A percentile compares a stretch with the other conserved stretches of the same genome.
phyloP scores from a whole-genome alignment of 2,113 vertebrate species.

The Polypterus senegalus region DNA sequence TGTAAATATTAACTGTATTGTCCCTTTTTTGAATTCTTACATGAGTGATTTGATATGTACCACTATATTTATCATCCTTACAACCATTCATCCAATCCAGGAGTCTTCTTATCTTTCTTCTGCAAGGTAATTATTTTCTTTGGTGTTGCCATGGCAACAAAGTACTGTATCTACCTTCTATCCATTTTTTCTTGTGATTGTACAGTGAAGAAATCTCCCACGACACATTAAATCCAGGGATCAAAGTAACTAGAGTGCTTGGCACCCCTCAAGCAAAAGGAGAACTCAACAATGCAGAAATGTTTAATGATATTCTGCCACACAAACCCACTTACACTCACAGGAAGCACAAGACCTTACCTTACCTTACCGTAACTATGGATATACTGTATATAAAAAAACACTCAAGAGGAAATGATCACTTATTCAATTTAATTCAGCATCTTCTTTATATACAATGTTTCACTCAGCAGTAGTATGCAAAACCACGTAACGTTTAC shows the following conservation, averaged over 20 bases:
- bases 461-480: no score
- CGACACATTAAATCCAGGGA: constrained; percentile 13
- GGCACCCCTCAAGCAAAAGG: constrained; percentile 6
- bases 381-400: no score
- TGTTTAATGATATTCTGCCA: not conserved
- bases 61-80: constrained; percentile 25
- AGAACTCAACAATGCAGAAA: not conserved
- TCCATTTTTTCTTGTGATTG: constrained; percentile 44
- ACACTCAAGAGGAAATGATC: no score
- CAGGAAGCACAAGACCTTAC: no score
- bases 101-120: constrained; percentile 39
- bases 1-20: no score
- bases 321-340: constrained; percentile 1
- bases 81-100: constrained; percentile 15
- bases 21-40: constrained; percentile 15
- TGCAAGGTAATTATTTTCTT: constrained; percentile 54
- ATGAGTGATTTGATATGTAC: constrained; percentile 27
- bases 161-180: constrained; percentile 33
- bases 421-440: no score
- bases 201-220: constrained; percentile 6
- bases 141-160: constrained; percentile 54
- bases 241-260: constrained; percentile 10
- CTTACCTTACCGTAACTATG: no score
- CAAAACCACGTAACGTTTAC: no score
- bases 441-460: no score